Conservation (phyloP, 2,888 invertebrate genomes). For the Latrodectus hesperus region DNA sequence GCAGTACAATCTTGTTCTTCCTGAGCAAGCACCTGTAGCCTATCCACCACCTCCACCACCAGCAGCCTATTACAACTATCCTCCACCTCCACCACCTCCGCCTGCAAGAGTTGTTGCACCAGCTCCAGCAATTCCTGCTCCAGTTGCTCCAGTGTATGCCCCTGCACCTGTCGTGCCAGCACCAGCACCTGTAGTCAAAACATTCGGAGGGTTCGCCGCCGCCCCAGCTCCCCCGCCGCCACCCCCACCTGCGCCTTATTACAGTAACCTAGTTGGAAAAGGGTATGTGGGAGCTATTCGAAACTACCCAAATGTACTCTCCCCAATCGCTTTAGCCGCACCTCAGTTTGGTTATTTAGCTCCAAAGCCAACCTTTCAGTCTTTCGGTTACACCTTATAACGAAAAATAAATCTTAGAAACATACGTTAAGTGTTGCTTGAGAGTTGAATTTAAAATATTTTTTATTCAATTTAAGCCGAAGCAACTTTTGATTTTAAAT, state of each 20-base stretch:
- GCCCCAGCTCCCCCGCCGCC: slow-evolving; percentile 16
- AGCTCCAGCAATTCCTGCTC: slow-evolving; percentile 6
- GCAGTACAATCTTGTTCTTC: slow-evolving; percentile 22
- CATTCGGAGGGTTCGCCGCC: background rate
- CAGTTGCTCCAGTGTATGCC: background rate
- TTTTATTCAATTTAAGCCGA: too few relatives aligned
- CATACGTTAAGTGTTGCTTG: background rate
- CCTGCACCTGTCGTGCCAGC: slow-evolving; percentile 7
- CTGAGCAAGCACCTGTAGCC: background rate
- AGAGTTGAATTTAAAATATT: too few relatives aligned
- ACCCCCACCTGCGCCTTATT: slow-evolving; percentile 3
- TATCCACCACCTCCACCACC: slow-evolving; percentile 25
- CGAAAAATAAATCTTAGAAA: background rate
- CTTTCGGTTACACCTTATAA: slow-evolving; percentile 42
- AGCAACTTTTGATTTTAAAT: too few relatives aligned
- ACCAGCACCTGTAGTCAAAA: background rate
- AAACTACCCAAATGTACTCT: slow-evolving; percentile 12
- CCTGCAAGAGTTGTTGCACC: background rate
- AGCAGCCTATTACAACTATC: slow-evolving; percentile 8
- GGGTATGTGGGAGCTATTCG: slow-evolving; percentile 43
- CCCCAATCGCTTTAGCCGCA: slow-evolving; percentile 42
- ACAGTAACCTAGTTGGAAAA: slow-evolving; percentile 28
- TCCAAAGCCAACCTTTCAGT: slow-evolving; percentile 21
- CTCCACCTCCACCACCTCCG: slow-evolving; percentile 30
- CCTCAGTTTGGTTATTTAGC: slow-evolving; percentile 37